Evolutionary conservation across 1,140 invertebrate genomes (phyloP).

Genomic region (Zaprionus taronus): DNA sequence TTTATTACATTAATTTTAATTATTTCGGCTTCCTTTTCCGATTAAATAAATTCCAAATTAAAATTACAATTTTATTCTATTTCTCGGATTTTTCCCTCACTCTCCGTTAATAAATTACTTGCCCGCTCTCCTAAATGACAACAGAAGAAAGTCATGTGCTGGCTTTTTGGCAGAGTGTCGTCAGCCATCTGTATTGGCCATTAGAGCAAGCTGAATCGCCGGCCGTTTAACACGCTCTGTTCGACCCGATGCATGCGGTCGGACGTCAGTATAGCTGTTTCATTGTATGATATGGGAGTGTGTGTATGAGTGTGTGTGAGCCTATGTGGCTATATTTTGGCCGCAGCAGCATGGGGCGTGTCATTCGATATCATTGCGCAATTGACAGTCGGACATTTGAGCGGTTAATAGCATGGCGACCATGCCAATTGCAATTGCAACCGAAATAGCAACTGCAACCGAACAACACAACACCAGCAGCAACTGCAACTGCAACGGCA

Average conservation of each 20-base stretch:
- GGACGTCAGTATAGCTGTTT: conserved; percentile 33
- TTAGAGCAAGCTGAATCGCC: conserved; percentile 43
- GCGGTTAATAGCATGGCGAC: conserved; percentile 45
- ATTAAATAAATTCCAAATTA: neutral
- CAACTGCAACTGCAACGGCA: neutral
- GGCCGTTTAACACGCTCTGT: conserved; percentile 66
- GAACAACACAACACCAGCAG: conserved; percentile 1
- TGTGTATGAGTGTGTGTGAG: neutral
- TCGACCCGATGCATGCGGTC: conserved; percentile 59
- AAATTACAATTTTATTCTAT: neutral
- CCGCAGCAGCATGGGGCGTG: conserved; percentile 29
- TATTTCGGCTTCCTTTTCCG: neutral
- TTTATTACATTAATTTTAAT: neutral
- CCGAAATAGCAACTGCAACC: conserved; percentile 18
- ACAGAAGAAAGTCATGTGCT: conserved; percentile 30
- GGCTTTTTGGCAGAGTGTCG: conserved; percentile 44
- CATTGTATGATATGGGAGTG: neutral
- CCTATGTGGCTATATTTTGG: conserved; percentile 13
- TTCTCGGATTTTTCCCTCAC: neutral
- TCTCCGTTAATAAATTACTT: neutral
- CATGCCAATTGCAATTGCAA: conserved; percentile 35
- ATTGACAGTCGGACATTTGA: conserved; percentile 68
- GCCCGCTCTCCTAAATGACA: neutral
- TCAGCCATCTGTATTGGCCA: conserved; percentile 37
- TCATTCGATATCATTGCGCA: conserved; percentile 70